Conservation (phyloP, 2,888 invertebrate species). For the Chromoteleia sp. region DNA sequence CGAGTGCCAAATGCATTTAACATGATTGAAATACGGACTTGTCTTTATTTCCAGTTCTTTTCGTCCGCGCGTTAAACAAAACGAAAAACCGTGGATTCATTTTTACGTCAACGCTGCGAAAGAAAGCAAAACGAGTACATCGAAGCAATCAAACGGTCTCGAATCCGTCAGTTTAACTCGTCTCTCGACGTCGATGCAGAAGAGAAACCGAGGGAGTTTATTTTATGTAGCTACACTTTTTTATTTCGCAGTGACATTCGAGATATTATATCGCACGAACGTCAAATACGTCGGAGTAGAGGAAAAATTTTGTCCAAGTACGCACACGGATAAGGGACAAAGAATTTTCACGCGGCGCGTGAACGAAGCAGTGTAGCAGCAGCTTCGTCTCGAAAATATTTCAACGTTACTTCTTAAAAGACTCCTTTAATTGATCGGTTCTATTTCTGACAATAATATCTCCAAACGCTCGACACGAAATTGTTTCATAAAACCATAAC, state of each 20-base stretch:
- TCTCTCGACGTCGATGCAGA: constrained; percentile 24
- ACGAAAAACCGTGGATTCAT: constrained; percentile 17
- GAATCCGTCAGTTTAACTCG: constrained; percentile 19
- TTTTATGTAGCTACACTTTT: constrained; percentile 47
- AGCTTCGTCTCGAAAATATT: too few relatives aligned
- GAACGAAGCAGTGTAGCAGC: neutral
- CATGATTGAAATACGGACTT: constrained; percentile 35
- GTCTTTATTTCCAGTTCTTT: constrained; percentile 17
- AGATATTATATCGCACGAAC: constrained; percentile 39
- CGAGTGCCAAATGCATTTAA: constrained; percentile 46
- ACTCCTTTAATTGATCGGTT: constrained; percentile 12
- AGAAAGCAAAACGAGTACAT: constrained; percentile 22
- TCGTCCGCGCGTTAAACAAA: constrained; percentile 3
- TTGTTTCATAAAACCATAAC: constrained; percentile 43
- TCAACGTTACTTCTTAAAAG: too few relatives aligned
- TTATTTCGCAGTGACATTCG: constrained; percentile 45
- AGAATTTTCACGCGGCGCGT: constrained; percentile 7
- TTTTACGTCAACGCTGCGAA: constrained; percentile 18
- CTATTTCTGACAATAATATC: too few relatives aligned
- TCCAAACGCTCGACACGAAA: too few relatives aligned
- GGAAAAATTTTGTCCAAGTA: constrained; percentile 31
- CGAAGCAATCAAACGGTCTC: constrained; percentile 37
- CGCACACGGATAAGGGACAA: constrained; percentile 16
- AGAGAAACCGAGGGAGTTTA: constrained; percentile 35
- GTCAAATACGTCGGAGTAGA: constrained; percentile 39